These are phyloP conservation scores for Eupithecia exiguata DNA, from an alignment of 2,888 invertebrate species.

Conservation along the genomic window DNA sequence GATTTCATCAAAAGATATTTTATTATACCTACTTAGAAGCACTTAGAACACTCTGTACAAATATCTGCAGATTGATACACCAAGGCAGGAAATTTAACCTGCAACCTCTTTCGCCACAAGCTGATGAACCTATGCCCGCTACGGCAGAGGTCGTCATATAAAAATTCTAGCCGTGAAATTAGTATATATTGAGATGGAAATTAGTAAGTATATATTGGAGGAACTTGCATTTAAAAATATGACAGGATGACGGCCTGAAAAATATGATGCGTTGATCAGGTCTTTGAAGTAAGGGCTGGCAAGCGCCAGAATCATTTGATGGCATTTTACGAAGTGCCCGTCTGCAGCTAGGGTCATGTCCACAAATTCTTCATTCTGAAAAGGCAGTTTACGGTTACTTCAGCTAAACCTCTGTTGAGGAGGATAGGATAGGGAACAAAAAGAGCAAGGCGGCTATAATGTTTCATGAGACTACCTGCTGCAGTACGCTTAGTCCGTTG, in stretches of 20 bases:
- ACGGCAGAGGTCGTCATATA: too few species aligned
- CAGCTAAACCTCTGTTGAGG: not conserved
- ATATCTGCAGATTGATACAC: not conserved
- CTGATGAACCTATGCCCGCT: not conserved
- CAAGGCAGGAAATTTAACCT: not conserved
- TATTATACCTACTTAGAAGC: too few species aligned
- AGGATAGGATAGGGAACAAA: not conserved
- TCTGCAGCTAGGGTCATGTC: slow-evolving; percentile 80
- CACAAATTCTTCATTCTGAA: slow-evolving; percentile 78
- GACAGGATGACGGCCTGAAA: slow-evolving; percentile 70
- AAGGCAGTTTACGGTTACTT: slow-evolving; percentile 21
- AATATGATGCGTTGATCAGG: slow-evolving; percentile 63
- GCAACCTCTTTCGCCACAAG: not conserved
- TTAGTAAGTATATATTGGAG: too few species aligned
- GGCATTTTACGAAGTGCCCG: slow-evolving; percentile 76
- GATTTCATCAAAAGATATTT: too few species aligned
- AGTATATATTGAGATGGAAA: not conserved
- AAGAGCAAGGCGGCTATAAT: not conserved
- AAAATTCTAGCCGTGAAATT: not conserved
- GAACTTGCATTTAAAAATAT: slow-evolving; percentile 73
- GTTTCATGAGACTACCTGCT: slow-evolving; percentile 57
- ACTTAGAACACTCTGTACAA: too few species aligned
- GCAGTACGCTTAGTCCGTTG: slow-evolving; percentile 62
- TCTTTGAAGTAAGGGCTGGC: slow-evolving; percentile 79
- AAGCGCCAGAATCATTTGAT: slow-evolving; percentile 74